These are phyloP conservation scores for Periophthalmodon schlosseri DNA, from an alignment of 2,113 vertebrate genomes.

Conservation along the genomic window DNA sequence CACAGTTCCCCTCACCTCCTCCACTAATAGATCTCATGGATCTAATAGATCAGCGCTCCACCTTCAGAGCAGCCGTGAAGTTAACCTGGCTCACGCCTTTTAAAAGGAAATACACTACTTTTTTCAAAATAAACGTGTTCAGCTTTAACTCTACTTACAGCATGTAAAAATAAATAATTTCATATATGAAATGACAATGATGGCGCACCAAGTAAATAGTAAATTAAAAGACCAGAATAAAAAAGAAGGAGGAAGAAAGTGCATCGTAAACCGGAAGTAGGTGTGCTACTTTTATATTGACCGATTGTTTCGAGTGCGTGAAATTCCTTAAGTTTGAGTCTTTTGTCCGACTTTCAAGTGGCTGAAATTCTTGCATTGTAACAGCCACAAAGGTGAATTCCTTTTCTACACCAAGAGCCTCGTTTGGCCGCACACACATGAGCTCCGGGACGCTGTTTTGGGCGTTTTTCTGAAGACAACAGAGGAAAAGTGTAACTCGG, in stretches of 20 bases:
- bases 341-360: conserved; percentile 20
- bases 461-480: neutral
- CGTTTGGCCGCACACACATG: neutral
- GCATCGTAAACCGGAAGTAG: conserved; percentile 14
- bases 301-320: neutral
- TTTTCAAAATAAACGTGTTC: neutral
- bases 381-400: rapidly evolving
- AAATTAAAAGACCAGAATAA: neutral
- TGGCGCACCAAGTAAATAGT: neutral
- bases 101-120: neutral
- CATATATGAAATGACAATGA: too few species aligned
- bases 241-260: neutral
- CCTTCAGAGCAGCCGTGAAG: neutral
- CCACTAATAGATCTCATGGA: too few species aligned
- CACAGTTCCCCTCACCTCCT: neutral
- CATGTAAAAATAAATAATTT: neutral
- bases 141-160: neutral
- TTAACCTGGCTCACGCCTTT: neutral
- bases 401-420: too few species aligned
- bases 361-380: neutral
- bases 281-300: neutral
- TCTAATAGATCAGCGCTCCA: neutral
- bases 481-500: neutral
- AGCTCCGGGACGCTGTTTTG: neutral
- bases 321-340: conserved; percentile 39